Conservation (phyloP, 2,113 vertebrate species). For the Phodopus roborovskii region DNA sequence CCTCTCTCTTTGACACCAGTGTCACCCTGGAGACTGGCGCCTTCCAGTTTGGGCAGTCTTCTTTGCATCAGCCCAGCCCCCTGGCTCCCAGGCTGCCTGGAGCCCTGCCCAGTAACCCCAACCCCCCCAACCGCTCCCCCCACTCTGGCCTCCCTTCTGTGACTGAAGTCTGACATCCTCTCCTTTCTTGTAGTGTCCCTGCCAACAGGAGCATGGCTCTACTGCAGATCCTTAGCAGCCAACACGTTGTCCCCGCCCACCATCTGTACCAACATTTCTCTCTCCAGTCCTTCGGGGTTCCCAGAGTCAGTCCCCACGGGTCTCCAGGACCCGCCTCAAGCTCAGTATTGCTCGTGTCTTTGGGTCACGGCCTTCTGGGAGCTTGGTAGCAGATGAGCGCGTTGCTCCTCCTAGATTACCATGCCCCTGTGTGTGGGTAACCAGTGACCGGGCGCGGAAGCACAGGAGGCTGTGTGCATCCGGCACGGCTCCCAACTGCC, state of each 20-base stretch:
- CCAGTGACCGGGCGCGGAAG: no score
- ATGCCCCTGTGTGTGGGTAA: accelerated
- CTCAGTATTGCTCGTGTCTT: neutral
- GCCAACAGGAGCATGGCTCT: neutral
- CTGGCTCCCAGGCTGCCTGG: neutral
- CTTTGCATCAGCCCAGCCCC: neutral
- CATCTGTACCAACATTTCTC: neutral
- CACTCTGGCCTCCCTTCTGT: neutral
- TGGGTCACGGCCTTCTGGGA: neutral
- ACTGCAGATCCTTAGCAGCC: neutral
- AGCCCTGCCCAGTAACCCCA: neutral
- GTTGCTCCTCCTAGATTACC: neutral
- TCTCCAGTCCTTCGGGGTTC: neutral
- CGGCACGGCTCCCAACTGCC: neutral
- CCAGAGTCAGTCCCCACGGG: neutral
- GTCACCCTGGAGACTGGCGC: conserved; percentile 66
- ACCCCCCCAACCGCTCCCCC: neutral
- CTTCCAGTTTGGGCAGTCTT: neutral
- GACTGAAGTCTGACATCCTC: neutral
- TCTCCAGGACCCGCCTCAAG: neutral
- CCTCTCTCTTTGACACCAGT: conserved; percentile 58
- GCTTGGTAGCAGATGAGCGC: neutral
- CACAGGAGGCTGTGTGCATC: no score
- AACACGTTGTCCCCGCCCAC: neutral
- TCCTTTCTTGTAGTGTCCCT: neutral